These are phyloP conservation scores for Tachina grossa DNA, from an alignment of 2,888 invertebrate genomes.

Conservation along the genomic window DNA sequence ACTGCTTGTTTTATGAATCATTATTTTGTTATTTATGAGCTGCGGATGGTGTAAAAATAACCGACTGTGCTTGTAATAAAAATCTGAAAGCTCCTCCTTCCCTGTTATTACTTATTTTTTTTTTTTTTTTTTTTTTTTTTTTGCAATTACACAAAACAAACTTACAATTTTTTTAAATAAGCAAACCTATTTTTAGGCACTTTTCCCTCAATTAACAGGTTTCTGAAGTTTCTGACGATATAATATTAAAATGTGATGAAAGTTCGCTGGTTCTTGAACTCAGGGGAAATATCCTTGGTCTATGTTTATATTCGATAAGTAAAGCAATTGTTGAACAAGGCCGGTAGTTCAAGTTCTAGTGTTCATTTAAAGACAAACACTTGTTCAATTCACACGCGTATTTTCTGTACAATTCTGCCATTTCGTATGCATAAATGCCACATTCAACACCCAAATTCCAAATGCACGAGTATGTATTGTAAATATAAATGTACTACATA, in stretches of 20 bases:
- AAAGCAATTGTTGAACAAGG: neutral
- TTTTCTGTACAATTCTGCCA: neutral
- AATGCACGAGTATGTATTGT: too few relatives aligned
- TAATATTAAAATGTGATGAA: neutral
- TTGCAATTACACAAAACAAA: neutral
- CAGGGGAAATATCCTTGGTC: neutral
- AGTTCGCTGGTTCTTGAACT: neutral
- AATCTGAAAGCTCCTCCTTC: constrained; percentile 34
- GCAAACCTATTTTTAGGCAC: neutral
- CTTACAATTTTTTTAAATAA: neutral
- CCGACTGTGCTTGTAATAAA: constrained; percentile 60
- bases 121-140: neutral
- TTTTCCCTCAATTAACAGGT: neutral
- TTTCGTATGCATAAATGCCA: constrained; percentile 4
- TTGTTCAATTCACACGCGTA: constrained; percentile 24
- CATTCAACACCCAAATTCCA: constrained; percentile 6
- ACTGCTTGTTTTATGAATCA: constrained; percentile 47
- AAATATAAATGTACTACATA: too few relatives aligned
- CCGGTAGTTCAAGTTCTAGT: neutral
- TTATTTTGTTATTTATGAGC: constrained; percentile 64
- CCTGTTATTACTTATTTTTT: neutral
- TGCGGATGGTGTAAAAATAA: constrained; percentile 58
- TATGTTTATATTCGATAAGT: too few relatives aligned
- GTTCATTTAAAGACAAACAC: neutral
- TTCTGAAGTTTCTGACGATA: neutral